Percentiles rank a stretch among this genome's conserved stretches.
phyloP scores from a whole-genome alignment of 2,113 vertebrate species.

The Sciurus niger region DNA sequence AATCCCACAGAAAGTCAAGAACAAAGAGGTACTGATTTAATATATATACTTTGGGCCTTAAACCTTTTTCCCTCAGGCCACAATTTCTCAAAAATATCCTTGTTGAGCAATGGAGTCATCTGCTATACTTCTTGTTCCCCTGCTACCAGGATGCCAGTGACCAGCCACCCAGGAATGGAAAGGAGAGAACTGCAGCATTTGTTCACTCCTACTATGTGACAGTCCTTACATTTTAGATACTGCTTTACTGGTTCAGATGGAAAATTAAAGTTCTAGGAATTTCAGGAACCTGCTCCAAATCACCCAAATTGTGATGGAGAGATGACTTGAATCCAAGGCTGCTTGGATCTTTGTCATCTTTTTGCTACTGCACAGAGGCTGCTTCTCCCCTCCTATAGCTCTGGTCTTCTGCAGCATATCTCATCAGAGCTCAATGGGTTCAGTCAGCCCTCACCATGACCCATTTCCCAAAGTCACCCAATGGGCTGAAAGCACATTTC shows the following conservation, averaged over 20 bases:
- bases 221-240: not conserved
- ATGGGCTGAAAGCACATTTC: not conserved
- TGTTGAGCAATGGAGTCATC: not conserved
- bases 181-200: not conserved
- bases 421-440: not conserved
- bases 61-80: not conserved
- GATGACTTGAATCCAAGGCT: not conserved
- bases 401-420: not conserved
- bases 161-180: not conserved
- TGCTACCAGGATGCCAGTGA: not conserved
- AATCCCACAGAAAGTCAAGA: not conserved
- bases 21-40: conserved; percentile 29
- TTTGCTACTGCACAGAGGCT: not conserved
- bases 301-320: not conserved
- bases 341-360: not conserved
- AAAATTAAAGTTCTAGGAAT: not conserved
- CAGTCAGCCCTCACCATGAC: not conserved
- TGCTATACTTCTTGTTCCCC: not conserved
- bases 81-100: not conserved
- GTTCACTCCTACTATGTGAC: not conserved
- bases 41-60: not conserved
- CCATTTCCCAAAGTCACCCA: not conserved
- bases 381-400: not conserved
- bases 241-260: not conserved
- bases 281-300: not conserved